Evolutionary conservation across 2,888 invertebrate genomes (phyloP).

Genomic region (Archips xylosteana): DNA sequence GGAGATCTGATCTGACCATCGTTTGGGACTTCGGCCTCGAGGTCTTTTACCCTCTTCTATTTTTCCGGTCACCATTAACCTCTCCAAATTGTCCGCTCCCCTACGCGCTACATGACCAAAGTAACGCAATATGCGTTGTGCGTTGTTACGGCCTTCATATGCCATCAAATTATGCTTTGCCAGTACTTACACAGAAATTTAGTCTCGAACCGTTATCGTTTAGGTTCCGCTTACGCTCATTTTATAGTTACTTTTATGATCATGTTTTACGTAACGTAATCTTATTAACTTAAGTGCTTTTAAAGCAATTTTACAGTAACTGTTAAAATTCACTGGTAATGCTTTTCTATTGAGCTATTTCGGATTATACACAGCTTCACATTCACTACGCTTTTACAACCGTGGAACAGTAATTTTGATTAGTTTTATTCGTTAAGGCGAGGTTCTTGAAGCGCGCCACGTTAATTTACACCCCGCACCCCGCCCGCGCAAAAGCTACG

Average conservation of each 20-base stretch:
- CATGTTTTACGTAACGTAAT: slow-evolving; percentile 23
- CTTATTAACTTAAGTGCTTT: slow-evolving; percentile 31
- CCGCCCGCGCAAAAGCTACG: no score
- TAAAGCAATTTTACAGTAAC: slow-evolving; percentile 26
- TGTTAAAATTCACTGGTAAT: slow-evolving; percentile 17
- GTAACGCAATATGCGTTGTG: no score
- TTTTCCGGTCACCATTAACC: no score
- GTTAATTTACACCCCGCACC: no score
- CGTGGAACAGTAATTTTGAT: slow-evolving; percentile 6
- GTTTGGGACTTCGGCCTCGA: no score
- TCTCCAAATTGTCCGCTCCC: no score
- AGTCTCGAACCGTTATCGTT: slow-evolving; percentile 24
- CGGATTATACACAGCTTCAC: slow-evolving; percentile 7
- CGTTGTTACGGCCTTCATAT: slow-evolving; percentile 20
- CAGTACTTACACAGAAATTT: slow-evolving; percentile 15
- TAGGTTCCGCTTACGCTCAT: slow-evolving; percentile 14
- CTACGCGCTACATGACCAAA: no score
- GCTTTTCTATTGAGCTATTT: slow-evolving; percentile 20
- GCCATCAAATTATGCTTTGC: slow-evolving; percentile 20
- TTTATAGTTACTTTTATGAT: slow-evolving; percentile 35
- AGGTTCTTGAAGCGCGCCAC: no score
- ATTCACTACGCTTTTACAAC: slow-evolving; percentile 7
- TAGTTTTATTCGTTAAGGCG: slow-evolving; percentile 9
- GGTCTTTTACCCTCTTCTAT: no score
- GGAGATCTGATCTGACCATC: no score